Base-by-base conservation (phyloP, 2,113 vertebrate species). In the Toxotes chatareus region DNA sequence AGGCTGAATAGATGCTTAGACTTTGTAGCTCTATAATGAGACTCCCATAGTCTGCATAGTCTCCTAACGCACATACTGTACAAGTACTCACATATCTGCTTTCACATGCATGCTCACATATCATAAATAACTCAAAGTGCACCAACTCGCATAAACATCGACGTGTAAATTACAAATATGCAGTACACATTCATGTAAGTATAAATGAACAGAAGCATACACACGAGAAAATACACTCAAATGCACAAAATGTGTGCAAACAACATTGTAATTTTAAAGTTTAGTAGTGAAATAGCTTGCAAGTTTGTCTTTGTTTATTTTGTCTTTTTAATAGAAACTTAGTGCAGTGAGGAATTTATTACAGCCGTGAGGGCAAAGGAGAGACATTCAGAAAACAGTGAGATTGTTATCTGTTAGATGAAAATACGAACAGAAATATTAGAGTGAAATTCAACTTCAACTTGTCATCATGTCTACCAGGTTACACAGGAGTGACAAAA, bases 1-100 rank as follows among this genome's bases (percentile, higher is more conserved):
- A 71, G 88, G 64, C 82, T 90, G 76, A 93, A 86, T 91, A 79
- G 83, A 91, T 69, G 62, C 86, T 85, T 82, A 66, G 84, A 88
- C 78, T 84, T 73, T 88, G 85, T 68, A 81, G 79, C 85, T 86
- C 63, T 46, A 57, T 90, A 91, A 91, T 90, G 87, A 91, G 76
- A 79, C 82, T 80, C 40, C 72, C 70, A 78, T 71, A 73, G 72
- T 84, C 73, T 38, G 16, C 68, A 56, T 32, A 32, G 69, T 81
- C 76, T 73, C 79, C 57, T 12, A 81, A 73, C 12, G 16, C 34
- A 23, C 34, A 6, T 31, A 68, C 73, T 69, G 59, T 60, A 75
- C 75, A 75, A 82, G 55, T 77, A 81, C 47, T 80, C 73, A n/a
- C 70, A 80, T 66, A 87, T 83, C 73, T 75, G 64, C 74, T 76